A percentile compares a stretch with the other conserved stretches of the same genome.
Evolutionary conservation across 2,797 vertebrate genomes (phyloP).

Genomic region (Scleropages formosus): DNA sequence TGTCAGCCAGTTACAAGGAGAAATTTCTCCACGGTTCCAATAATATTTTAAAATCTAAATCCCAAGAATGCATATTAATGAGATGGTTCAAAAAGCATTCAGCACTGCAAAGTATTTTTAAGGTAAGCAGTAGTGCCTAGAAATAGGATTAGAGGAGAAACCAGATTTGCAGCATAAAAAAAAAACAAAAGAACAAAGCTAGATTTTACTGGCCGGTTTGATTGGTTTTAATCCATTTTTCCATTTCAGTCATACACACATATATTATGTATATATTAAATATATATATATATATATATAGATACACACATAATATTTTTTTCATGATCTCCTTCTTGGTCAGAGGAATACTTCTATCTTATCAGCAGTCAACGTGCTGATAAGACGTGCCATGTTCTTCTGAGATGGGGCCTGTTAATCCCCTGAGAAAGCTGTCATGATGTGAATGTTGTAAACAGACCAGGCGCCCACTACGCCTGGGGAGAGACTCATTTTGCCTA

Average conservation of each 20-base stretch:
- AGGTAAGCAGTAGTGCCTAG: background rate
- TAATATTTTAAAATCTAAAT: constrained; percentile 15
- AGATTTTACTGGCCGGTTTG: too few species aligned
- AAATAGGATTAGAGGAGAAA: constrained; percentile 27
- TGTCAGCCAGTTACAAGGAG: constrained; percentile 9
- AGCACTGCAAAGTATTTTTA: constrained; percentile 20
- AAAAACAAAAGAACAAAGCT: background rate
- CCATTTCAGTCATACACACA: too few species aligned
- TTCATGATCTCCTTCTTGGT: background rate
- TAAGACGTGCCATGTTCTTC: background rate
- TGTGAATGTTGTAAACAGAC: background rate
- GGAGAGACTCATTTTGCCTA: background rate
- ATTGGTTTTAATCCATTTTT: background rate
- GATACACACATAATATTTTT: too few species aligned
- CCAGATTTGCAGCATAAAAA: constrained; percentile 16
- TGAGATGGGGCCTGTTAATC: constrained; percentile 2
- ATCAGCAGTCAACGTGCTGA: background rate
- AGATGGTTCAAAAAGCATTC: background rate
- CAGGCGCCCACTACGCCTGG: background rate
- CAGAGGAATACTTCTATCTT: background rate
- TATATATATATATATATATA: background rate
- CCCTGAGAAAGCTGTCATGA: background rate
- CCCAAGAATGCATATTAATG: constrained; percentile 15
- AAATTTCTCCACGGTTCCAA: background rate
- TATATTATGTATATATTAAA: too few species aligned